Evolutionary conservation across 37 sponge, comb jelly and placozoan species (phyloP).

Genomic region (Halichondria panicea): DNA sequence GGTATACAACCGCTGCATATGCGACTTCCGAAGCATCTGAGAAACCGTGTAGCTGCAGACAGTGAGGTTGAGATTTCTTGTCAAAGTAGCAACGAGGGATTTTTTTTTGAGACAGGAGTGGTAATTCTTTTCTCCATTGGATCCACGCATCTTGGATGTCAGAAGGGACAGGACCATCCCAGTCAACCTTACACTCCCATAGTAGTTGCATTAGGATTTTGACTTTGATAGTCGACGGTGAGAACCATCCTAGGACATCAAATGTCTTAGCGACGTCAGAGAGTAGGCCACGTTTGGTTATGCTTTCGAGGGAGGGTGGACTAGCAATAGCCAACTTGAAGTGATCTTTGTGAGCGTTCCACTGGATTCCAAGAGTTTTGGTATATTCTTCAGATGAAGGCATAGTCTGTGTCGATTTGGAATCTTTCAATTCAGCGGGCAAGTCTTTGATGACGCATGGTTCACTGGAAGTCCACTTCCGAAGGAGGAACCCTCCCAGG

Average conservation of each 20-base stretch:
- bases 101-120: neutral
- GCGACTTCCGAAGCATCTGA: slow-evolving; percentile 18
- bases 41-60: slow-evolving; percentile 17
- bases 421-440: neutral
- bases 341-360: slow-evolving; percentile 25
- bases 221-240: slow-evolving; percentile 14
- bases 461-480: slow-evolving; percentile 4
- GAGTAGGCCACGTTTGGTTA: slow-evolving; percentile 24
- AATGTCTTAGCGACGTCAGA: slow-evolving; percentile 25
- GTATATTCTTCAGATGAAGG: slow-evolving; percentile 7
- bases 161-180: slow-evolving; percentile 13
- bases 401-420: neutral
- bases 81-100: slow-evolving; percentile 22
- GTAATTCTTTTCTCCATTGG: slow-evolving; percentile 7
- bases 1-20: slow-evolving; percentile 28
- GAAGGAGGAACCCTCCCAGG: slow-evolving; percentile 4
- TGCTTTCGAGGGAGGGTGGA: neutral
- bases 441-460: neutral
- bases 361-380: slow-evolving; percentile 37
- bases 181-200: slow-evolving; percentile 23
- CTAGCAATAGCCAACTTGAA: slow-evolving; percentile 17
- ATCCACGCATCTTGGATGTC: slow-evolving; percentile 1
- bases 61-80: neutral
- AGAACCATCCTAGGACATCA: slow-evolving; percentile 36
- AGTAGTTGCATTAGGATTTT: slow-evolving; percentile 28